Conservation (phyloP, 2,888 invertebrate species). For the Baronia brevicornis region DNA sequence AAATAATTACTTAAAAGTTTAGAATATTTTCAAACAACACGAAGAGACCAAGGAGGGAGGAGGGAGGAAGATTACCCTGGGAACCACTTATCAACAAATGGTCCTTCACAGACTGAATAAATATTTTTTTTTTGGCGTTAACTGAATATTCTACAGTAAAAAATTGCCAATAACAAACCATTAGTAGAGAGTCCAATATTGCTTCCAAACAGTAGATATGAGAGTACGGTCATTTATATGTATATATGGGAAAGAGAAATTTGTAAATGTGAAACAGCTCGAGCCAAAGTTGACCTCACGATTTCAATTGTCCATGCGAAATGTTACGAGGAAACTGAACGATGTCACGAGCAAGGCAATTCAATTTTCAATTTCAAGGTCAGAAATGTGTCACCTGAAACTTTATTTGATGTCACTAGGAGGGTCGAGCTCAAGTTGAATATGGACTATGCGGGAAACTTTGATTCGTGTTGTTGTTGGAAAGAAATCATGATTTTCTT, state of each 20-base stretch:
- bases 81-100: too few species aligned
- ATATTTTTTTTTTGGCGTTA: too few species aligned
- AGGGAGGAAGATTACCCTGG: too few species aligned
- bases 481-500: slow-evolving; percentile 8
- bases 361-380: slow-evolving; percentile 68
- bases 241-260: slow-evolving; percentile 70
- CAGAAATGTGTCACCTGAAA: slow-evolving; percentile 54
- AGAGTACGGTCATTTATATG: slow-evolving; percentile 34
- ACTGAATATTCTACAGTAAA: too few species aligned
- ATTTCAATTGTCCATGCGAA: slow-evolving; percentile 73
- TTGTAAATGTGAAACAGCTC: slow-evolving; percentile 60
- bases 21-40: too few species aligned
- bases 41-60: too few species aligned
- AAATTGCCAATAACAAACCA: background rate
- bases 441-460: slow-evolving; percentile 1
- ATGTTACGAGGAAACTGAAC: slow-evolving; percentile 66
- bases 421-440: slow-evolving; percentile 17
- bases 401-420: slow-evolving; percentile 23
- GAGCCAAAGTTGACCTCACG: slow-evolving; percentile 71
- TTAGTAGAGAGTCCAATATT: slow-evolving; percentile 41
- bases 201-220: slow-evolving; percentile 43
- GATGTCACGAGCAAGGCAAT: slow-evolving; percentile 67
- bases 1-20: too few species aligned
- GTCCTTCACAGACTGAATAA: too few species aligned
- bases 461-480: slow-evolving; percentile 1